Base-by-base conservation (phyloP, 92 coral and sea anemone species). In the Bergia sp. region DNA sequence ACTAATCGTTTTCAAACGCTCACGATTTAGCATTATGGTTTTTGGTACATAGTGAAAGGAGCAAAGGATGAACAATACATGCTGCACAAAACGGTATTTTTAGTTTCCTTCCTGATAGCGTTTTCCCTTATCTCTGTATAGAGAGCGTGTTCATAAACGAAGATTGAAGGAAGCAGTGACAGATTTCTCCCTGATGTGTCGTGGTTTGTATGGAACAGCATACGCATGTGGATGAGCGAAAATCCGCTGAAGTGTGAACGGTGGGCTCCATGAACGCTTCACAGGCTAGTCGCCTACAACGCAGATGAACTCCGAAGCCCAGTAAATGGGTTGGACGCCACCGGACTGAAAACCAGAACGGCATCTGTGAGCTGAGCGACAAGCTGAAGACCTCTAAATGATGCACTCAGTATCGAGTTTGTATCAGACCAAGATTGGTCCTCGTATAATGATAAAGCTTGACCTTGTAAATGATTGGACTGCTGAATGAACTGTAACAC, bases 121-220 rank as follows among this genome's bases (percentile, higher is more conserved):
- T 47, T 47, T 47, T 7, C 58, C 37, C 15, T 20, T 72, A 53
- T 21, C 37, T n/a, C 43, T 73, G 23, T 38, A 75, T 91, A 96
- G 99, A 76, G 96, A 92, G 13, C 95, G 94, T 55, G 96, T 92
- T 1, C 98, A 96, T 65, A 92, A 95, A 43, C 92, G 95, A 40
- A 91, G 98, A 82, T 88, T 96, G 21, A 96, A 96, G 85, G 98
- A 96, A 36, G 94, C 98, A 1, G 99, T 96, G 15, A 96, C 92
- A 75, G 98, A 96, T 65, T 96, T 96, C 45, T 96, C 99, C 8
- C 93, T 96, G 85, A 85, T 91, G 89, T 96, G 99, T 75, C 96
- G 99, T 66, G 99, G 99, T 58, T 94, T 96, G 36, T 89, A 96
- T 80, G 99, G 99, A 43, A 94, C 93, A 50, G 93, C 92, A 5